Conservation (phyloP, 2,797 vertebrate genomes). For the Myotis daubentonii region DNA sequence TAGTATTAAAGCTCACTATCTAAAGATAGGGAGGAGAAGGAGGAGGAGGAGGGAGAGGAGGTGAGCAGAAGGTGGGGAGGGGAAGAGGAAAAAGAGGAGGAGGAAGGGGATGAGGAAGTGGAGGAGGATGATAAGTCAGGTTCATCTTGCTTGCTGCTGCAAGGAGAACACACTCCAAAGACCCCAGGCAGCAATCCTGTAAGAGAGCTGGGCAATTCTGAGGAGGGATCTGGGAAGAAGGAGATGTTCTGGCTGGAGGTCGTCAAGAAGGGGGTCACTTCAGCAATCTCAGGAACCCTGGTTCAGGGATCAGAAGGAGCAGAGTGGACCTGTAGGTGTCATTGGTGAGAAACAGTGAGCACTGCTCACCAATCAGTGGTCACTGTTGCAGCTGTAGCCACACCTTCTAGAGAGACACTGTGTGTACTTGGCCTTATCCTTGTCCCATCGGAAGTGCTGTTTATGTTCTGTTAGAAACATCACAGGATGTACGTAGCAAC, state of each 20-base stretch:
- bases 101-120: not conserved
- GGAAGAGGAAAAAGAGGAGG: not conserved
- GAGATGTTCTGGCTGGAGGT: not conserved
- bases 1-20: not conserved
- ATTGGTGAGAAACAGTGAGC: not conserved
- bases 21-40: not conserved
- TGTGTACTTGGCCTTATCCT: not conserved
- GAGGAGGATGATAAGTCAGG: not conserved
- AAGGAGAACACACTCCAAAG: not conserved
- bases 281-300: not conserved
- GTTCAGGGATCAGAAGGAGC: not conserved
- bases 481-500: not conserved
- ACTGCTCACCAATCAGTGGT: fast-evolving
- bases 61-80: not conserved
- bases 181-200: fast-evolving
- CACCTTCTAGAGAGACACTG: not conserved
- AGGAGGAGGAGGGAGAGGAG: not conserved
- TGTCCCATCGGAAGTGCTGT: not conserved
- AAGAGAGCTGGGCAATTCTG: not conserved
- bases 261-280: not conserved
- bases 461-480: not conserved
- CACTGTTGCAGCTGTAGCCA: not conserved
- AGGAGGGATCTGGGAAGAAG: not conserved
- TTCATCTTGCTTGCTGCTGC: not conserved
- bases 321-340: not conserved